Percentiles rank a stretch among this genome's conserved stretches.
phyloP scores from a whole-genome alignment of 1,140 invertebrate species.

The Papilio helenus region DNA sequence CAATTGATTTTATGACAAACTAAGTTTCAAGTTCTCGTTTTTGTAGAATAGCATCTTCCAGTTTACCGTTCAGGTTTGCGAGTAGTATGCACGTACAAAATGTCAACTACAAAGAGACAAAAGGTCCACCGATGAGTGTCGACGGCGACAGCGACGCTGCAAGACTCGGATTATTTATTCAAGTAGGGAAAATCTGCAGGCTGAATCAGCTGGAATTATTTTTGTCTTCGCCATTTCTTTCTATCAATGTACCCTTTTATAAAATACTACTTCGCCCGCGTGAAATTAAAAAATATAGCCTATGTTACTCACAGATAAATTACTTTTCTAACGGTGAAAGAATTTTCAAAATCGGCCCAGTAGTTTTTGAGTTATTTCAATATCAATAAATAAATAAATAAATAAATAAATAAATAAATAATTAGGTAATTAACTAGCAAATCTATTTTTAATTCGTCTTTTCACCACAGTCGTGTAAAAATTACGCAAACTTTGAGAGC shows the following conservation, averaged over 20 bases:
- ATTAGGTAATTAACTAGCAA: background rate
- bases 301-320: too few relatives aligned
- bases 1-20: background rate
- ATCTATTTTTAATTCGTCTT: background rate
- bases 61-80: background rate
- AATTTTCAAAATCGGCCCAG: too few relatives aligned
- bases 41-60: background rate
- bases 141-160: background rate
- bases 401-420: too few relatives aligned
- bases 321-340: too few relatives aligned
- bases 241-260: background rate
- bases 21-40: background rate
- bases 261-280: too few relatives aligned
- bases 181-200: background rate
- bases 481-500: background rate
- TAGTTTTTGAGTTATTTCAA: too few relatives aligned
- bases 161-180: constrained; percentile 15
- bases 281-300: too few relatives aligned
- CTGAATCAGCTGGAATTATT: constrained; percentile 14
- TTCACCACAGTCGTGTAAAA: background rate
- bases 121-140: constrained; percentile 4
- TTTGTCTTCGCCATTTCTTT: constrained; percentile 11
- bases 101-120: constrained; percentile 13
- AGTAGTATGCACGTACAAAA: constrained; percentile 11
- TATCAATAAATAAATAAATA: too few relatives aligned